phyloP scores from a whole-genome alignment of 92 coral and sea anemone genomes.

The Chrysogorgia sp. region DNA sequence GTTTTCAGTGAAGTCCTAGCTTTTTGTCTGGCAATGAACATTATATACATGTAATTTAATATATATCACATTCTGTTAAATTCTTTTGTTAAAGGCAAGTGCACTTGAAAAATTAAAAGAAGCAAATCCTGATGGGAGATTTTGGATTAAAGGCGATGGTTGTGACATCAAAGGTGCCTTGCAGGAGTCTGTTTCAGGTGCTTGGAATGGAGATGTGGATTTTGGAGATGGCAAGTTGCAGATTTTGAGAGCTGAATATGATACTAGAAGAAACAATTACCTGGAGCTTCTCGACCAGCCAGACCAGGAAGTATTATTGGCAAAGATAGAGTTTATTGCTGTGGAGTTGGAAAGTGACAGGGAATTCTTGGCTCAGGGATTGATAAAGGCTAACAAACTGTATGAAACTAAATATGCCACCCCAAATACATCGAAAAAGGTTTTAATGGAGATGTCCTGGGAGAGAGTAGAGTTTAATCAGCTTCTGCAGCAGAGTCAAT shows the following conservation, averaged over 20 bases:
- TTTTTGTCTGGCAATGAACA: no score
- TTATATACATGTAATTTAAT: no score
- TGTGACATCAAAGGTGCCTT: slow-evolving; percentile 41
- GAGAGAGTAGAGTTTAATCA: slow-evolving; percentile 70
- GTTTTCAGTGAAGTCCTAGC: no score
- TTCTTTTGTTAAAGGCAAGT: not conserved
- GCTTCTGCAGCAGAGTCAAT: slow-evolving; percentile 60
- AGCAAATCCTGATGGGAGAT: slow-evolving; percentile 13
- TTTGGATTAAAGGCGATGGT: slow-evolving; percentile 42
- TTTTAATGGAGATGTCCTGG: slow-evolving; percentile 69
- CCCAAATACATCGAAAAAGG: slow-evolving; percentile 49
- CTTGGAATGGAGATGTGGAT: slow-evolving; percentile 49
- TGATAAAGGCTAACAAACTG: slow-evolving; percentile 33
- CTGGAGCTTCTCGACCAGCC: slow-evolving; percentile 5
- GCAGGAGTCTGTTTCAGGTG: slow-evolving; percentile 21
- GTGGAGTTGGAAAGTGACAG: not conserved
- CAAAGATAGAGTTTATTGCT: not conserved
- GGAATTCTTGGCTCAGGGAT: slow-evolving; percentile 55
- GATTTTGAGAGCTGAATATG: slow-evolving; percentile 25
- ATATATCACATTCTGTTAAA: no score
- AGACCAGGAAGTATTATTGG: slow-evolving; percentile 17
- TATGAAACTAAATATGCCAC: slow-evolving; percentile 48
- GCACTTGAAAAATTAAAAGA: slow-evolving; percentile 14
- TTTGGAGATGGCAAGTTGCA: slow-evolving; percentile 46
- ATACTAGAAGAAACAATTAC: not conserved